Percentiles rank a stretch among this genome's conserved stretches.
phyloP scores from a whole-genome alignment of 2,113 vertebrate species.

The Sinocyclocheilus grahami region DNA sequence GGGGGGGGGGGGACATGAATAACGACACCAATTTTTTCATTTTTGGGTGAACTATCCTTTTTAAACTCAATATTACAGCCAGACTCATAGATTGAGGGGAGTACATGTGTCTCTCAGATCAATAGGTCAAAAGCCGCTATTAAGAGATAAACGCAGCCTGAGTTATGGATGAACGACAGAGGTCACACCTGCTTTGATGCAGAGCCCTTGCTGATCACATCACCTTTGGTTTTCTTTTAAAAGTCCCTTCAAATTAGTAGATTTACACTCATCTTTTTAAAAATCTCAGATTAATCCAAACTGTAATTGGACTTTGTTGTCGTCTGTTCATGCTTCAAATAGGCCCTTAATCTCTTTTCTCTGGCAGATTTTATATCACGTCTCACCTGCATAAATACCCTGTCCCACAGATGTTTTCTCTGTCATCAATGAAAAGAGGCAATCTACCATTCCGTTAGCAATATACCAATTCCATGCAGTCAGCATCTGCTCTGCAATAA shows the following conservation, averaged over 20 bases:
- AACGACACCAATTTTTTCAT: background rate
- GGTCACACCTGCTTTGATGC: slow-evolving; percentile 35
- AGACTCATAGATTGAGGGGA: slow-evolving; percentile 26
- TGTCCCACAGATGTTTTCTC: slow-evolving; percentile 71
- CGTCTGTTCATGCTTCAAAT: slow-evolving; percentile 49
- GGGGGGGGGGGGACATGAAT: too few relatives aligned
- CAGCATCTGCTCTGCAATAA: slow-evolving; percentile 74
- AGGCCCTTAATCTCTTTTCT: slow-evolving; percentile 59
- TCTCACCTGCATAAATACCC: slow-evolving; percentile 60
- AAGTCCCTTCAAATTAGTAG: slow-evolving; percentile 18
- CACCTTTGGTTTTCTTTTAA: slow-evolving; percentile 14
- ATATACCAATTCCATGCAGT: slow-evolving; percentile 68
- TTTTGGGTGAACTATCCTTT: background rate
- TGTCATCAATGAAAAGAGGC: slow-evolving; percentile 71
- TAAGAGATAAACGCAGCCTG: slow-evolving; percentile 14
- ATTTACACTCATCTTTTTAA: slow-evolving; percentile 34
- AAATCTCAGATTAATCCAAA: slow-evolving; percentile 54
- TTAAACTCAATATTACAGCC: slow-evolving; percentile 5
- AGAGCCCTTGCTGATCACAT: background rate
- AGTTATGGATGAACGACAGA: slow-evolving; percentile 18
- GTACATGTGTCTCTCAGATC: background rate
- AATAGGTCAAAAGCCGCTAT: slow-evolving; percentile 39
- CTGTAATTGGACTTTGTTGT: slow-evolving; percentile 51
- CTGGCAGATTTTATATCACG: slow-evolving; percentile 53
- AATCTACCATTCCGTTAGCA: slow-evolving; percentile 71